Percentiles rank a stretch among this genome's conserved stretches.
Evolutionary conservation across 2,888 invertebrate genomes (phyloP).

Genomic region (Halocaridina rubra): DNA sequence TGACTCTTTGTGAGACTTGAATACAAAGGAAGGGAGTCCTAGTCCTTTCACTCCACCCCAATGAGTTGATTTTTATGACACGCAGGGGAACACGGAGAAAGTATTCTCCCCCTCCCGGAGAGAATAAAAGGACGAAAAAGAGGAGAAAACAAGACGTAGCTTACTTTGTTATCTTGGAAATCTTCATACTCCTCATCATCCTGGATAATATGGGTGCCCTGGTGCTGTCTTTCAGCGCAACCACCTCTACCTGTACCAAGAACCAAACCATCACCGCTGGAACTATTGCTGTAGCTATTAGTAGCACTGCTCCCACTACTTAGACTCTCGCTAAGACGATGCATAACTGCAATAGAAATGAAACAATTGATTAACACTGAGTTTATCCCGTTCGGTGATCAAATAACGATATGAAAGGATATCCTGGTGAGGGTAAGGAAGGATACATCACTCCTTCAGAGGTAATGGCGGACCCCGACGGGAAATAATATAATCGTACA

Average conservation of each 20-base stretch:
- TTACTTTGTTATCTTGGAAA: conserved; percentile 16
- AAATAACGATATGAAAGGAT: background rate
- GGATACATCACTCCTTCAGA: background rate
- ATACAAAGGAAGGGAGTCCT: too few relatives aligned
- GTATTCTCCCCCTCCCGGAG: too few relatives aligned
- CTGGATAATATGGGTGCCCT: too few relatives aligned
- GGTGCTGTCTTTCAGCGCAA: background rate
- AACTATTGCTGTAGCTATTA: conserved; percentile 50
- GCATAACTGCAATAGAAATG: background rate
- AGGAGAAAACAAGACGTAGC: background rate
- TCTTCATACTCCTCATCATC: conserved; percentile 25
- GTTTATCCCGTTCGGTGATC: background rate
- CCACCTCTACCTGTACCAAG: background rate
- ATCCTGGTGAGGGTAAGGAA: too few relatives aligned
- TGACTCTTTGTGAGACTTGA: too few relatives aligned
- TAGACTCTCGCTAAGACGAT: conserved; percentile 32
- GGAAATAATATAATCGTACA: too few relatives aligned
- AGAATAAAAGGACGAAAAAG: too few relatives aligned
- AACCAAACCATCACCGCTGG: conserved; percentile 41
- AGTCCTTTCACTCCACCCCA: too few relatives aligned
- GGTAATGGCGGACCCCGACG: too few relatives aligned
- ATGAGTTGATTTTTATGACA: too few relatives aligned
- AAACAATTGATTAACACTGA: too few relatives aligned
- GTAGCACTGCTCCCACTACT: conserved; percentile 52
- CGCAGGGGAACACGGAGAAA: too few relatives aligned